These are phyloP conservation scores for Parotocinclus haroldoi DNA, from an alignment of 2,797 vertebrate species.

Conservation along the genomic window DNA sequence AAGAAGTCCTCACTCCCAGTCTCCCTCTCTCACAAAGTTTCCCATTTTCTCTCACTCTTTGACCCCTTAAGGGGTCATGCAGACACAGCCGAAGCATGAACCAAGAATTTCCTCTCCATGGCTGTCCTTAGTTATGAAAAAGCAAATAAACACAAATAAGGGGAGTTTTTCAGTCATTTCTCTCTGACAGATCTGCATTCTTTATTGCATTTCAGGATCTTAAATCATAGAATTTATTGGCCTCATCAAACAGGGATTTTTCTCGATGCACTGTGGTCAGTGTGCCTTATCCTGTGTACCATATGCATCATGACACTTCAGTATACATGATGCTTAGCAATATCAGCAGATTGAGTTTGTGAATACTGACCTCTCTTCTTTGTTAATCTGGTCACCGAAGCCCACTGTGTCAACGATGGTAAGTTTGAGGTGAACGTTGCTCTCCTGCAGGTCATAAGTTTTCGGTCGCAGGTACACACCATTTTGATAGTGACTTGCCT, in stretches of 20 bases:
- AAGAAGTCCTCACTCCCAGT: no score
- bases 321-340: no score
- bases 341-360: no score
- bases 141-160: background rate
- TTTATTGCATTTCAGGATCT: background rate
- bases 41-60: constrained; percentile 10
- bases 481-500: constrained; percentile 92
- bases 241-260: background rate
- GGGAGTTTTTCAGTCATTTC: background rate
- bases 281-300: no score
- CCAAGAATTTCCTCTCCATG: constrained; percentile 50
- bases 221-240: background rate
- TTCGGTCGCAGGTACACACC: constrained; percentile 84
- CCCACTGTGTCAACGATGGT: constrained; percentile 95
- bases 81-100: constrained; percentile 54
- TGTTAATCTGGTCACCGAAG: constrained; percentile 98
- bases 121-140: constrained; percentile 18
- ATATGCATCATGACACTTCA: no score
- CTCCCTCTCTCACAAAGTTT: background rate
- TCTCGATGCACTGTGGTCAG: no score
- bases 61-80: constrained; percentile 31
- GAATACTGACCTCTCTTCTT: constrained; percentile 87
- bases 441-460: constrained; percentile 93
- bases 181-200: background rate
- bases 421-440: constrained; percentile 93